Base-by-base conservation (phyloP, 2,797 vertebrate species). In the Mormyrops boulengeri region DNA sequence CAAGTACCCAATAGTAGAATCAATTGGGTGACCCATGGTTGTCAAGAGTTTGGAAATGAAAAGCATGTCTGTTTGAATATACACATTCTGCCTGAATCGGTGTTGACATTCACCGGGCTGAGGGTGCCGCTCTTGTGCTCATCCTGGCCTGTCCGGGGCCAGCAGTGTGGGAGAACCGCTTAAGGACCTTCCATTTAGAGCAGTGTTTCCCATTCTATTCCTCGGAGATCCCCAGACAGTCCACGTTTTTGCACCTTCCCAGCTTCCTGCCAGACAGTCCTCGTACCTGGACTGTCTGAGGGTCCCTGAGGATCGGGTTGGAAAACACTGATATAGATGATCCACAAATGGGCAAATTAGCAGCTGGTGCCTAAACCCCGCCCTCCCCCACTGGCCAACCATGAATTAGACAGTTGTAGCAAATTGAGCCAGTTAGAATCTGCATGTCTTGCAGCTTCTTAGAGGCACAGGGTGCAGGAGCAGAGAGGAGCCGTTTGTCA, bases 31-130 rank as follows among this genome's bases (percentile, higher is more conserved):
- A 30, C 62, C 90, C 90, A 89, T 66, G 57, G 17, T 17, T 53
- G 69, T 44, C 14, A 41, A n/a, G 69, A 80, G 53, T 91, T 89
- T 90, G 85, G 80, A 87, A 88, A 89, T 73, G 87, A 44, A 90
- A 30, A 55, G 41, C 89, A 88, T 44, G 69, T 52, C 38, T 91
- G 89, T 89, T 89, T 89, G 89, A 90, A 89, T 22, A 17, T 1
- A 22, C 22, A 9, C 52, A 12, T 30, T 82, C 49, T 17, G 60
- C 41, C 85, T 62, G 89, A 90, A 91, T 90, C 52, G 44, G 73
- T 26, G 38, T 57, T 41, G 49, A 91, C 85, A 89, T 89, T 88
- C 41, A 91, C 26, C 30, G 5, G 57, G 44, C 47, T 38, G 62
- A 90, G 38, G 85, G 88, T 34, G 69, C 47, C 22, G 41, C 11